Percentiles rank a stretch among this genome's conserved stretches.
Conservation (phyloP, 2,888 invertebrate genomes). For the Beris morrisii region DNA sequence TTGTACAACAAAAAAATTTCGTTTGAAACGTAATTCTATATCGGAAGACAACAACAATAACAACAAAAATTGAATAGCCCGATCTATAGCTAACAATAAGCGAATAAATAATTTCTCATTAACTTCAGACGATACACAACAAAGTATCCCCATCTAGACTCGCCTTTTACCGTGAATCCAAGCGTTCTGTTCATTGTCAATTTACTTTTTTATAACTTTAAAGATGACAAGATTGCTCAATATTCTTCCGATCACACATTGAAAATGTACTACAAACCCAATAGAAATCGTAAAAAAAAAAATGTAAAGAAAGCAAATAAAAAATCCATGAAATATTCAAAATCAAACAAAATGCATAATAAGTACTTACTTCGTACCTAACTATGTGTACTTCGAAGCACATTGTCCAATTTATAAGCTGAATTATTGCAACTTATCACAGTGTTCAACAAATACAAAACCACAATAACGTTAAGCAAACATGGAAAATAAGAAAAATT, state of each 20-base stretch:
- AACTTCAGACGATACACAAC: too few species aligned
- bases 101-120: too few species aligned
- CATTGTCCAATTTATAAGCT: slow-evolving; percentile 31
- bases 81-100: too few species aligned
- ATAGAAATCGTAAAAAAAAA: slow-evolving; percentile 31
- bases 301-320: slow-evolving; percentile 7
- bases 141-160: too few species aligned
- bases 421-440: slow-evolving; percentile 10
- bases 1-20: too few species aligned
- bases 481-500: slow-evolving; percentile 4
- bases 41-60: too few species aligned
- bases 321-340: slow-evolving; percentile 11
- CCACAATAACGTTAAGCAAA: not conserved
- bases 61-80: too few species aligned
- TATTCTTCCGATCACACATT: slow-evolving; percentile 36
- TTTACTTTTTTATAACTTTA: slow-evolving; percentile 7
- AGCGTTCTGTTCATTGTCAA: too few species aligned
- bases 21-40: too few species aligned
- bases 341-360: slow-evolving; percentile 3
- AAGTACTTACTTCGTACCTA: slow-evolving; percentile 31
- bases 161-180: too few species aligned
- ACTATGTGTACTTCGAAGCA: slow-evolving; percentile 26
- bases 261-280: slow-evolving; percentile 34
- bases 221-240: slow-evolving; percentile 35
- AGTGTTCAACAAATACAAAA: slow-evolving; percentile 4